phyloP scores from a whole-genome alignment of 2,113 vertebrate species.

The Neogobius melanostomus region DNA sequence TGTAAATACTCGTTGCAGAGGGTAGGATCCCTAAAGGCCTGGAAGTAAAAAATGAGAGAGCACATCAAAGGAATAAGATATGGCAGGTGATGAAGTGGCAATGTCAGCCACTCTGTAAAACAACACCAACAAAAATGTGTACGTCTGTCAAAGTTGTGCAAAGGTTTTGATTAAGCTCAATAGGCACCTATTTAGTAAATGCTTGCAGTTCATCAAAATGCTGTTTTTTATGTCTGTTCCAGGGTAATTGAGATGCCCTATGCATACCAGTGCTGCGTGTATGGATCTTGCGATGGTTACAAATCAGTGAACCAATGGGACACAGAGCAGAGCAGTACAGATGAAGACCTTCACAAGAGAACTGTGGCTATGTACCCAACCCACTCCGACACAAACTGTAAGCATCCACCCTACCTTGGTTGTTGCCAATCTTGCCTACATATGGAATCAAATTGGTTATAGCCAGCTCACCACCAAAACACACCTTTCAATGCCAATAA shows the following conservation, averaged over 20 bases:
- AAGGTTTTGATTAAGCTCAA: neutral
- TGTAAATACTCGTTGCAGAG: constrained; percentile 45
- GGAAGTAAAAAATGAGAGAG: constrained; percentile 10
- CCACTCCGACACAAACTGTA: constrained; percentile 85
- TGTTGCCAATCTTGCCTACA: no score
- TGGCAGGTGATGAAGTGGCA: constrained; percentile 39
- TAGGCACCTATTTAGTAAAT: neutral
- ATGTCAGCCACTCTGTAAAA: constrained; percentile 37
- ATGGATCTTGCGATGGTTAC: constrained; percentile 83
- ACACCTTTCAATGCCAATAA: no score
- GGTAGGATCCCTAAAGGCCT: constrained; percentile 31
- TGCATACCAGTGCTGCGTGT: constrained; percentile 94
- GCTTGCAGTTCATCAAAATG: no score
- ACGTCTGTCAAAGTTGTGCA: constrained; percentile 10
- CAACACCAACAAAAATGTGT: constrained; percentile 18
- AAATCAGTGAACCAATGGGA: constrained; percentile 80
- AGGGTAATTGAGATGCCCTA: constrained; percentile 93
- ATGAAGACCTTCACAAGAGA: constrained; percentile 84
- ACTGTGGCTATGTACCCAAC: constrained; percentile 79
- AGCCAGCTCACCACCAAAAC: no score
- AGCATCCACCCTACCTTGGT: constrained; percentile 64
- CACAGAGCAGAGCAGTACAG: constrained; percentile 76
- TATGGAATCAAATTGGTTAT: no score
- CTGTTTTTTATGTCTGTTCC: constrained; percentile 20
- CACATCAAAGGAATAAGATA: constrained; percentile 33